A percentile compares a stretch with the other conserved stretches of the same genome.
phyloP scores from a whole-genome alignment of 2,113 vertebrate species.

The Cochlearius cochlearius region DNA sequence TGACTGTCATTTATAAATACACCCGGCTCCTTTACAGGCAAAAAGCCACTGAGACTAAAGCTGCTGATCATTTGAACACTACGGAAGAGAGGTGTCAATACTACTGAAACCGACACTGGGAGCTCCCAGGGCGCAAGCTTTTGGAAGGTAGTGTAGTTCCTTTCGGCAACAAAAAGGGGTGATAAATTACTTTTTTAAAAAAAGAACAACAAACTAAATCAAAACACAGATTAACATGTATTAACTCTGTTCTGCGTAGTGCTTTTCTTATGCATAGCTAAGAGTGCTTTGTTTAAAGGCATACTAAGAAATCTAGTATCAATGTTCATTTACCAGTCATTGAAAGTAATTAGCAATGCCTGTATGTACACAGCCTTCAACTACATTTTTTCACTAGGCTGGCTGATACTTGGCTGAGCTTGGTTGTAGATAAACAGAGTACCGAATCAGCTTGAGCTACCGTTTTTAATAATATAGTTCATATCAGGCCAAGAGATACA shows the following conservation, averaged over 20 bases:
- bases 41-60: background rate
- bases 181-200: background rate
- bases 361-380: background rate
- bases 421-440: constrained; percentile 21
- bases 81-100: background rate
- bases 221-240: background rate
- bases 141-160: background rate
- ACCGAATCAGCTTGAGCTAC: constrained; percentile 16
- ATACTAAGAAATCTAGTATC: background rate
- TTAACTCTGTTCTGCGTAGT: background rate
- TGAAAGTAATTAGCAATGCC: constrained; percentile 14
- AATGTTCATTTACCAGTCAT: background rate
- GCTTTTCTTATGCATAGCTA: constrained; percentile 15
- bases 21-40: background rate
- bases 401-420: background rate
- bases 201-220: background rate
- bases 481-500: background rate
- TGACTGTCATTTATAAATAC: background rate
- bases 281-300: constrained; percentile 42
- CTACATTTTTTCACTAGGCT: background rate
- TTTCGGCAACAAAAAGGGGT: background rate
- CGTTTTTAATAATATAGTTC: constrained; percentile 23
- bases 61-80: background rate
- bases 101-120: background rate
- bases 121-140: background rate